Base-by-base conservation (phyloP, 2,888 invertebrate genomes). In the Cartodere bifasciata region DNA sequence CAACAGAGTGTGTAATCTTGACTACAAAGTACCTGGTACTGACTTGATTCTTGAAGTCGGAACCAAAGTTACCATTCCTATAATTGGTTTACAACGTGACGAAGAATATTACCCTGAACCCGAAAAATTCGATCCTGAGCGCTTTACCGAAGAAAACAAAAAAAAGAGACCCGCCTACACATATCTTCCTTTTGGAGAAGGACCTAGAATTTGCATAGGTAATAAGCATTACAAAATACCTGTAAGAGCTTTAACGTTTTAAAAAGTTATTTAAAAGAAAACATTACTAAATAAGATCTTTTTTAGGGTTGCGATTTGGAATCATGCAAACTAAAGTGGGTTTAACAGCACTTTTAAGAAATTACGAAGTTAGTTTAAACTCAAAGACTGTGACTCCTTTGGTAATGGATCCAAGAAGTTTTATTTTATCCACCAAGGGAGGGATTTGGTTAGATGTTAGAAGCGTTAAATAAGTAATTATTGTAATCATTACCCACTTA, bases 261-360 rank as follows among this genome's bases (percentile, higher is more conserved):
- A n/a, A n/a, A n/a, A n/a, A n/a, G n/a, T n/a, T n/a, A n/a, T n/a
- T n/a, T n/a, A n/a, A n/a, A 14, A 28, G 11, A 25, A 12, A 23
- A n/a, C 7, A 23, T 28, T 21, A 10, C 6, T 10, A 20, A 6
- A 7, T 32, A 25, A 10, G 13, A 21, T 16, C 16, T 32, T 29
- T 45, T 47, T 24, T 27, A 55, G 54, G 55, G 20, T 30, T 44
- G 10, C 41, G 53, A 21, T 52, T 54, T 39, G 55, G 52, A 4
- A 25, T 48, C 20, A 42, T 55, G 44, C 52, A 54, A 40, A 40
- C 48, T 0, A 53, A 52, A 41, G 43, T 54, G 2, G 54, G 50
- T 9, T 32, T 55, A 7, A 31, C 41, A 4, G 38, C 42, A 4
- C 31, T 52, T 2, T 23, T 46, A 14, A 38, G 34, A 30, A 39